Evolutionary conservation across 1,140 invertebrate species (phyloP).

Genomic region (Caenorhabditis tropicalis): DNA sequence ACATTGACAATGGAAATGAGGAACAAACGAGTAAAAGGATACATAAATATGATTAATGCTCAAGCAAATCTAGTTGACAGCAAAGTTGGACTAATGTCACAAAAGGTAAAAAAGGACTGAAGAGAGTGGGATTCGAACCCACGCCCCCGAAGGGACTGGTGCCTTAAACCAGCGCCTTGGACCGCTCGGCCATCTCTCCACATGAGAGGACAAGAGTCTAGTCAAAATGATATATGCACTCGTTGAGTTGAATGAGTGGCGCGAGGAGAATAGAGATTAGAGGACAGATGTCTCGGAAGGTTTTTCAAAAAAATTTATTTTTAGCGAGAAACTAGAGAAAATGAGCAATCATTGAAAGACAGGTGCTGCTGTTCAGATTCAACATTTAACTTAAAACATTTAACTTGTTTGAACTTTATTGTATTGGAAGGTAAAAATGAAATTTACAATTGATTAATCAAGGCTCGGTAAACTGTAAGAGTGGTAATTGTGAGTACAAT

Average conservation of each 20-base stretch:
- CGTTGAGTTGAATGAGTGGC: no score
- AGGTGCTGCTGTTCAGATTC: no score
- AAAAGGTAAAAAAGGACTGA: slow-evolving; percentile 61
- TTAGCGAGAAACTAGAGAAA: background rate
- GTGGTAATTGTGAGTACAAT: no score
- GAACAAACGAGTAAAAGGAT: slow-evolving; percentile 56
- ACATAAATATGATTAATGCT: slow-evolving; percentile 63
- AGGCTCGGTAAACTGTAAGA: no score
- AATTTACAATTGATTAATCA: no score
- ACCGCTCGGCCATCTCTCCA: slow-evolving; percentile 93
- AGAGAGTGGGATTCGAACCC: slow-evolving; percentile 72
- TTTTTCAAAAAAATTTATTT: background rate
- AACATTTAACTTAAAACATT: no score
- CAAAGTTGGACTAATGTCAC: slow-evolving; percentile 59
- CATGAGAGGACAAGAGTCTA: background rate
- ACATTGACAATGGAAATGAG: slow-evolving; percentile 61
- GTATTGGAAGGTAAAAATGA: no score
- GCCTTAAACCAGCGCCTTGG: slow-evolving; percentile 99
- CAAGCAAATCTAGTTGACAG: slow-evolving; percentile 59
- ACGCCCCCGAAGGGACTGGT: slow-evolving; percentile 91
- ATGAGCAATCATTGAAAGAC: no score
- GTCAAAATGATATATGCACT: no score
- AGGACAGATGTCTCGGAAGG: no score
- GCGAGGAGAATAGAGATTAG: no score
- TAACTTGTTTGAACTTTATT: no score